Evolutionary conservation across 2,888 invertebrate species (phyloP).

Genomic region (Apoda limacodes): DNA sequence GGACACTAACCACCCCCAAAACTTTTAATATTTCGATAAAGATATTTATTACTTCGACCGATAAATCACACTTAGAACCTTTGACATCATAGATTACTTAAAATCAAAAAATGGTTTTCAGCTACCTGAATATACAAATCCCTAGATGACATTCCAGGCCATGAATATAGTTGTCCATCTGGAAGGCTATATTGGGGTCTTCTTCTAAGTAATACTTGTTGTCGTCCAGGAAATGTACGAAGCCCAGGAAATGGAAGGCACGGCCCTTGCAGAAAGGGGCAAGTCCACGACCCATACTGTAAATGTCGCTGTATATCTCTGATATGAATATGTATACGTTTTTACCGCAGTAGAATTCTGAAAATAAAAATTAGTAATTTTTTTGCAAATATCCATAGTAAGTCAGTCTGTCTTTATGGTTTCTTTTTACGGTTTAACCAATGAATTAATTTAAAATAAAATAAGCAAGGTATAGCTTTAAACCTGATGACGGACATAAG

Average conservation of each 20-base stretch:
- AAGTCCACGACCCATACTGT: slow-evolving; percentile 46
- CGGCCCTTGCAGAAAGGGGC: slow-evolving; percentile 55
- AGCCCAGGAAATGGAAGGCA: slow-evolving; percentile 54
- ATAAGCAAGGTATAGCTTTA: not conserved
- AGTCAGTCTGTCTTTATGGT: not conserved
- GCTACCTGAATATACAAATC: slow-evolving; percentile 55
- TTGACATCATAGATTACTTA: too few species aligned
- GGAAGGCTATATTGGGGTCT: slow-evolving; percentile 53
- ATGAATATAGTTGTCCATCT: slow-evolving; percentile 53
- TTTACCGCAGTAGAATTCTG: slow-evolving; percentile 59
- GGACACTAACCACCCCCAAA: too few species aligned
- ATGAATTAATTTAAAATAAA: too few species aligned
- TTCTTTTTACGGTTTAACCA: not conserved
- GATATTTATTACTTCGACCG: too few species aligned
- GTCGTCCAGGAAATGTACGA: slow-evolving; percentile 54
- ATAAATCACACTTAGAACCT: too few species aligned
- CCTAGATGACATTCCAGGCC: slow-evolving; percentile 55
- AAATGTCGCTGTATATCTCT: slow-evolving; percentile 56
- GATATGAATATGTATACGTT: slow-evolving; percentile 58
- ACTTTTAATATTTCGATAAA: too few species aligned
- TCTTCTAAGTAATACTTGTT: slow-evolving; percentile 51
- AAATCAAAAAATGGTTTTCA: too few species aligned
- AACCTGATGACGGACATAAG: not conserved
- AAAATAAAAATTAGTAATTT: slow-evolving; percentile 8
- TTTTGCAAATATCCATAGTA: not conserved